phyloP scores from a whole-genome alignment of 2,797 vertebrate genomes.

The Molossus molossus region DNA sequence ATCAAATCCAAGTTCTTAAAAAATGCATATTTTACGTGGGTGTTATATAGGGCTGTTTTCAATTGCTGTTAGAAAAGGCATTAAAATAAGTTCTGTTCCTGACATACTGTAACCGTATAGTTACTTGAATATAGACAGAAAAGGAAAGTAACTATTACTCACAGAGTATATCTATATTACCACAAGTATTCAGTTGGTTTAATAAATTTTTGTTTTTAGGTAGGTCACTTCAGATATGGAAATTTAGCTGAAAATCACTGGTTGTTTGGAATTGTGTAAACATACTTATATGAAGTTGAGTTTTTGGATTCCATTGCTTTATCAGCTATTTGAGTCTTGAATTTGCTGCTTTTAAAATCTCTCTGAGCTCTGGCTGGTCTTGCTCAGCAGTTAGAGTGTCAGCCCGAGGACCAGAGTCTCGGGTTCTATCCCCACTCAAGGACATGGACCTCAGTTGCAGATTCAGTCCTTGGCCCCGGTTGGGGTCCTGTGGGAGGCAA shows the following conservation, averaged over 20 bases:
- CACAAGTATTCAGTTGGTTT: neutral
- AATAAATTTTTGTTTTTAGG: neutral
- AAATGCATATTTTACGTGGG: neutral
- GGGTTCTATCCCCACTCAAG: too few species aligned
- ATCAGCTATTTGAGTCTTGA: conserved; percentile 7
- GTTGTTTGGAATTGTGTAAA: neutral
- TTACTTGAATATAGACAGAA: neutral
- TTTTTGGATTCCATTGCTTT: neutral
- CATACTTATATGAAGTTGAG: neutral
- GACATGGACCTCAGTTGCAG: too few species aligned
- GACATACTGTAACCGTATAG: neutral
- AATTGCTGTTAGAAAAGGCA: neutral
- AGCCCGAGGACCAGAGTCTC: too few species aligned
- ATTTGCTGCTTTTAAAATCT: conserved; percentile 51
- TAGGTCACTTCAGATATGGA: neutral
- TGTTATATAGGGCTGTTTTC: neutral
- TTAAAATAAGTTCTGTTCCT: neutral
- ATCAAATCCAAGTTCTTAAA: conserved; percentile 4
- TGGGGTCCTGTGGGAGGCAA: too few species aligned
- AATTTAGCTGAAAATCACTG: neutral
- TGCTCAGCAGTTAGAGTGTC: too few species aligned
- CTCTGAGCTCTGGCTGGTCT: neutral
- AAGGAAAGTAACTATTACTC: neutral
- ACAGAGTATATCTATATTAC: neutral
- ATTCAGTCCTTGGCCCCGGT: too few species aligned